Evolutionary conservation across 2,113 vertebrate species (phyloP).

Genomic region (Rhegmatorhina hoffmannsi): DNA sequence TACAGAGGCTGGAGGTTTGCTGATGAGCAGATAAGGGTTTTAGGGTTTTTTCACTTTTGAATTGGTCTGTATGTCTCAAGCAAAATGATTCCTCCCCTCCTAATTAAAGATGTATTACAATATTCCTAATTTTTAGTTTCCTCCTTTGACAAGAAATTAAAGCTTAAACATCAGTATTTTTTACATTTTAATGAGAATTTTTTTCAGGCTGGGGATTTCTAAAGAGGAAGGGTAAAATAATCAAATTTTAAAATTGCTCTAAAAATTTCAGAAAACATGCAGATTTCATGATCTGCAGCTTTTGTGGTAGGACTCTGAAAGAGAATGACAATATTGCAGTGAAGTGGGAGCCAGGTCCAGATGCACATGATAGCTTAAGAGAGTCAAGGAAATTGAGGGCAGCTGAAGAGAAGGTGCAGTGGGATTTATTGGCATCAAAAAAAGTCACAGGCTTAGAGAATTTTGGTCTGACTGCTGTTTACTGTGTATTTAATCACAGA

Average conservation of each 20-base stretch:
- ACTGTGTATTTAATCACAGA: conserved; percentile 56
- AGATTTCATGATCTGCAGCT: background rate
- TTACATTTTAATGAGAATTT: background rate
- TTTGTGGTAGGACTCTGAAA: background rate
- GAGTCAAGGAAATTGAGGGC: conserved; percentile 49
- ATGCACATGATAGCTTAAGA: conserved; percentile 27
- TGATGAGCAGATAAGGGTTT: background rate
- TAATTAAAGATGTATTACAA: background rate
- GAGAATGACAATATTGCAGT: background rate
- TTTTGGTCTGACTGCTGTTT: conserved; percentile 26
- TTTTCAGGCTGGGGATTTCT: background rate
- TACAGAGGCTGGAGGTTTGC: background rate
- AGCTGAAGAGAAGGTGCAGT: conserved; percentile 53
- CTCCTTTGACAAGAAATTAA: background rate
- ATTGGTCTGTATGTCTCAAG: background rate
- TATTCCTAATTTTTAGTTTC: background rate
- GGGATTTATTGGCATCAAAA: conserved; percentile 44
- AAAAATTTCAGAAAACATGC: background rate
- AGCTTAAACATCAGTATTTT: background rate
- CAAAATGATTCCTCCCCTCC: fast-evolving
- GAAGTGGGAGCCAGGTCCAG: conserved; percentile 8
- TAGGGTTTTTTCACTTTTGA: background rate
- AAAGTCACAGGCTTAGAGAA: conserved; percentile 7
- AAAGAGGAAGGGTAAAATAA: fast-evolving
- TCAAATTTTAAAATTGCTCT: background rate